These are phyloP conservation scores for Rhinoraja longicauda DNA, from an alignment of 2,797 vertebrate species.

Conservation along the genomic window DNA sequence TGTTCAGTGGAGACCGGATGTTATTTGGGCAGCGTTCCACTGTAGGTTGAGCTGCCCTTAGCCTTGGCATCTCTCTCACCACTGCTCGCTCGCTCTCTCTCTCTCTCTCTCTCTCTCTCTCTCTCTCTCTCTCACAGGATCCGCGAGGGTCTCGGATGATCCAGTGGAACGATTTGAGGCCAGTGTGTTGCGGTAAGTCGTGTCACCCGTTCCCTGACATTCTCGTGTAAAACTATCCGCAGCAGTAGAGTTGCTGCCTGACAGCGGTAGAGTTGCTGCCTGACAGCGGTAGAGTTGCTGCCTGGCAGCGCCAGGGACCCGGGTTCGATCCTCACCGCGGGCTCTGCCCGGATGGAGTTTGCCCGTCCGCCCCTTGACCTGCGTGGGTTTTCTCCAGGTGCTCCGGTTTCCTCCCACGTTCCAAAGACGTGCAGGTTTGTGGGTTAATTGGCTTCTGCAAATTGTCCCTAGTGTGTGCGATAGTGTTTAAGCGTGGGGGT, in stretches of 20 bases:
- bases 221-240: not conserved
- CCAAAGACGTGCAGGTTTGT: no score
- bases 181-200: conserved; percentile 76
- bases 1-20: not conserved
- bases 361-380: no score
- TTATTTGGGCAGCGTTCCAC: not conserved
- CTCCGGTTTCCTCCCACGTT: no score
- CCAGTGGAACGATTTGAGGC: conserved; percentile 73
- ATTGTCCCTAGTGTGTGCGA: no score
- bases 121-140: conserved; percentile 61
- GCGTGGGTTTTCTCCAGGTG: no score
- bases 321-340: no score
- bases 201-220: not conserved
- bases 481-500: no score
- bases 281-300: no score
- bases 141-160: conserved; percentile 83
- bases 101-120: conserved; percentile 30
- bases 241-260: no score
- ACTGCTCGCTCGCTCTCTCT: not conserved
- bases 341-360: no score
- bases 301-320: no score
- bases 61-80: not conserved
- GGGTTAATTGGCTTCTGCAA: no score
- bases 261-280: not conserved
- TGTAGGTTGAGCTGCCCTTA: not conserved